Percentiles rank a stretch among this genome's conserved stretches.
These are phyloP conservation scores for Yasuhikotakia modesta DNA, from an alignment of 2,797 vertebrate genomes.

Conservation along the genomic window DNA sequence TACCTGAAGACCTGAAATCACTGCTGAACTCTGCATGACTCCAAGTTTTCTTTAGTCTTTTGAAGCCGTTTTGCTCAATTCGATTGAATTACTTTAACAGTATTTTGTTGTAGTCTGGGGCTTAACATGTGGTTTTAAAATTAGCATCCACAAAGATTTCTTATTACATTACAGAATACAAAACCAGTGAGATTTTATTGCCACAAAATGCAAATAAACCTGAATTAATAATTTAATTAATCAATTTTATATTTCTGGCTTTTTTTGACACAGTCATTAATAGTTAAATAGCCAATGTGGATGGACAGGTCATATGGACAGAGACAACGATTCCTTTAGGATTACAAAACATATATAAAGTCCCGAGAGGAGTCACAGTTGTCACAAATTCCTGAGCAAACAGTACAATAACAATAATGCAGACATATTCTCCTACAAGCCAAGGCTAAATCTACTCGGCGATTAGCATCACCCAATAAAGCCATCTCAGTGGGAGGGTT, in stretches of 20 bases:
- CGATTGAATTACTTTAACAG: too few species aligned
- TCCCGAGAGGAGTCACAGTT: not conserved
- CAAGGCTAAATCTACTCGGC: constrained; percentile 25
- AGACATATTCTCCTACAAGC: not conserved
- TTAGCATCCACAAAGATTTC: not conserved
- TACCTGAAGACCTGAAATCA: not conserved
- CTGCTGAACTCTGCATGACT: too few species aligned
- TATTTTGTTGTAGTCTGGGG: too few species aligned
- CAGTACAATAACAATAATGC: not conserved
- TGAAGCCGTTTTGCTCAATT: not conserved
- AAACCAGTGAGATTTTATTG: not conserved
- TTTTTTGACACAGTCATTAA: too few species aligned
- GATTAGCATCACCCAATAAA: constrained; percentile 13
- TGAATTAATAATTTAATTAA: constrained; percentile 6
- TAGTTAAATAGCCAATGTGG: too few species aligned
- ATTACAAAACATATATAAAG: not conserved
- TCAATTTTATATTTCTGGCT: not conserved
- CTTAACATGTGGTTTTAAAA: too few species aligned
- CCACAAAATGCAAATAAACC: too few species aligned
- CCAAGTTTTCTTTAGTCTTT: too few species aligned
- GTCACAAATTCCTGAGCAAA: not conserved
- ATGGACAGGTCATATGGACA: too few species aligned
- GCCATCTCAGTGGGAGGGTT: constrained; percentile 34
- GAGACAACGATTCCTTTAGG: not conserved
- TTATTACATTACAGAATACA: not conserved